Evolutionary conservation across 2,888 invertebrate genomes (phyloP), one percentile per base, ranked within the genome.

Genomic region (Rhingia rostrata): DNA sequence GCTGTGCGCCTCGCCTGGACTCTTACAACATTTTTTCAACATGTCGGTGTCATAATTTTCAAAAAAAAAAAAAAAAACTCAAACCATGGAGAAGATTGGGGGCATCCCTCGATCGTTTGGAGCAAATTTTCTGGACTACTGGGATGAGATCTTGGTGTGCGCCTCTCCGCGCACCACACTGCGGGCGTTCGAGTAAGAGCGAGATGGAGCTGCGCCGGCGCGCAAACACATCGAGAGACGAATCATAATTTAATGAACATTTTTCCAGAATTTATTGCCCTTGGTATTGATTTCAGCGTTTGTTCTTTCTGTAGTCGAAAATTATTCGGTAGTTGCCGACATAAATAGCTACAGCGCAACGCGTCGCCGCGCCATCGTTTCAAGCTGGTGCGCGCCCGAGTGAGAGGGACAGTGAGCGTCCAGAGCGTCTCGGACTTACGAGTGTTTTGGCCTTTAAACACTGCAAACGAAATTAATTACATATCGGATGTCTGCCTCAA

Each of bases 281-380:
- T 89, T 88, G 90, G 90, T 91, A 91, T 91, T 91, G 91, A 91
- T 91, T 91, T 91, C 91, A 91, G 90, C 91, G 88, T 90, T 90
- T 89, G 86, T 86, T 86, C 79, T 83, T 86, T 87, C 82, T 86
- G 64, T 73, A 56, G 69, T 73, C 77, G 77, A 84, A 84, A 84
- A 84, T 84, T 84, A 84, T 84, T 84, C 84, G 84, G 84, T 84
- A 91, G 91, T 91, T 91, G 90, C 90, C 90, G 90, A 91, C 91
- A 91, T 91, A 91, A 91, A 91, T 91, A 91, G 90, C 91, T 89
- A 89, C 90, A 90, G 90, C 90, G 90, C 89, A 90, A 87, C 66
- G 78, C 72, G 72, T 70, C 77, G 66, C 66, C 53, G 22, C 37
- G 10, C 33, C 10, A n/a, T 37, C 74, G 14, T 22, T 22, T 22